phyloP scores from a whole-genome alignment of 2,113 vertebrate species.

The Indicator maculatus region DNA sequence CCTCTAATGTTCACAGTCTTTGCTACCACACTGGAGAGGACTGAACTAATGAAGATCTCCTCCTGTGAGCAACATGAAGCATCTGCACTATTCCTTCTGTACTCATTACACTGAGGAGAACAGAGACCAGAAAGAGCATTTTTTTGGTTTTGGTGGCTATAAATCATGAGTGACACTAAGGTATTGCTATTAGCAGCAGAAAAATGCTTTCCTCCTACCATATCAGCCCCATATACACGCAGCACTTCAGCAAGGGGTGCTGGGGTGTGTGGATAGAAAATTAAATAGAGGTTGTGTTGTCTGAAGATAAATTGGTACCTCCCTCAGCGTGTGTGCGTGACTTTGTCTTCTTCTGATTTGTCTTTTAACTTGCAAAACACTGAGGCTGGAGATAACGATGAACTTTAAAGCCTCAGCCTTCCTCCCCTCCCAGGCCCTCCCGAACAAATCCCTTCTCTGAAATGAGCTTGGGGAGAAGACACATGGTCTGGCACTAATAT shows the following conservation, averaged over 20 bases:
- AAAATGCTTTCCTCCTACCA: constrained; percentile 36
- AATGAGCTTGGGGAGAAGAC: constrained; percentile 47
- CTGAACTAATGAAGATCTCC: constrained; percentile 55
- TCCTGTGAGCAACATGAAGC: constrained; percentile 54
- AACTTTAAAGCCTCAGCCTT: constrained; percentile 35
- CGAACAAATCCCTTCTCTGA: constrained; percentile 34
- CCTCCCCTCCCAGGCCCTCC: constrained; percentile 31
- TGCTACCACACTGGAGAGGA: constrained; percentile 33
- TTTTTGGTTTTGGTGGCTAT: constrained; percentile 1
- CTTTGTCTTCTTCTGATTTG: constrained; percentile 49
- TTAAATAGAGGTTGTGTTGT: constrained; percentile 55
- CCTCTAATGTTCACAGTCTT: constrained; percentile 40
- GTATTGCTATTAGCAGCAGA: constrained; percentile 40
- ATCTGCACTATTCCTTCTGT: constrained; percentile 2
- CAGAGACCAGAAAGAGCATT: constrained; percentile 28
- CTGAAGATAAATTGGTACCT: constrained; percentile 56
- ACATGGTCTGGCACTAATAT: constrained; percentile 57
- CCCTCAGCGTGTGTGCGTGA: not conserved
- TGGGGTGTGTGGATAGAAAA: constrained; percentile 49
- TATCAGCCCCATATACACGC: not conserved
- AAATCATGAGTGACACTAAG: constrained; percentile 55
- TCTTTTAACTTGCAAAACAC: constrained; percentile 45
- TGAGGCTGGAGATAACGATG: constrained; percentile 44
- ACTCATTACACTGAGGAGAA: constrained; percentile 43
- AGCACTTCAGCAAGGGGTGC: not conserved